A percentile compares a stretch with the other conserved stretches of the same genome.
Conservation (phyloP, 2,113 vertebrate species). For the Saimiri boliviensis region DNA sequence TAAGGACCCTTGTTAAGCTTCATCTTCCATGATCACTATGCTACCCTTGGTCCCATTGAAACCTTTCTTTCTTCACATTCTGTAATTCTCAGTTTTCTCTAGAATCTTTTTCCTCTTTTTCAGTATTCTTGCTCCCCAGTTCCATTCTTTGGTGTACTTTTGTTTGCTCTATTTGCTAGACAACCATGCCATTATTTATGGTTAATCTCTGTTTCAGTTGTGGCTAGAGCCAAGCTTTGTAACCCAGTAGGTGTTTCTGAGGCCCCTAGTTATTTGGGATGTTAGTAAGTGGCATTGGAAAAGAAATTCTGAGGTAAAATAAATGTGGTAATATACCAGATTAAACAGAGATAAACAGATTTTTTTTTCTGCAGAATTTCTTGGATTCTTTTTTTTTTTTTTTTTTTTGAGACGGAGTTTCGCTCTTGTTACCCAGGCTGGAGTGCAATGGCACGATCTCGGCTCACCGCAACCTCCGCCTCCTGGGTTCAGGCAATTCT, state of each 20-base stretch:
- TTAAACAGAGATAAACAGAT: neutral
- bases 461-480: no score
- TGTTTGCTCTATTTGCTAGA: neutral
- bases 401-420: no score
- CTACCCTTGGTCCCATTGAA: neutral
- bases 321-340: neutral
- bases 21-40: neutral
- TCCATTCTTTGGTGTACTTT: neutral
- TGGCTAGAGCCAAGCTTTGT: neutral
- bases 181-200: neutral
- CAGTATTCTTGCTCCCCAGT: neutral
- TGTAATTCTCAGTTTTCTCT: neutral
- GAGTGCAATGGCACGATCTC: no score
- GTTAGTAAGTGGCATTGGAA: neutral
- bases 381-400: neutral
- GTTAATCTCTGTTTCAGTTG: neutral
- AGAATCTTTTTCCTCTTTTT: neutral
- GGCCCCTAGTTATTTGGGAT: neutral
- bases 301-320: constrained; percentile 27
- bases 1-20: neutral
- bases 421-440: no score
- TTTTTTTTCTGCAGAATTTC: constrained; percentile 19
- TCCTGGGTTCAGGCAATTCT: no score
- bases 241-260: neutral
- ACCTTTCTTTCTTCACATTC: neutral